A percentile compares a stretch with the other conserved stretches of the same genome.
These are phyloP conservation scores for Anableps anableps DNA, from an alignment of 2,797 vertebrate species.

Conservation along the genomic window DNA sequence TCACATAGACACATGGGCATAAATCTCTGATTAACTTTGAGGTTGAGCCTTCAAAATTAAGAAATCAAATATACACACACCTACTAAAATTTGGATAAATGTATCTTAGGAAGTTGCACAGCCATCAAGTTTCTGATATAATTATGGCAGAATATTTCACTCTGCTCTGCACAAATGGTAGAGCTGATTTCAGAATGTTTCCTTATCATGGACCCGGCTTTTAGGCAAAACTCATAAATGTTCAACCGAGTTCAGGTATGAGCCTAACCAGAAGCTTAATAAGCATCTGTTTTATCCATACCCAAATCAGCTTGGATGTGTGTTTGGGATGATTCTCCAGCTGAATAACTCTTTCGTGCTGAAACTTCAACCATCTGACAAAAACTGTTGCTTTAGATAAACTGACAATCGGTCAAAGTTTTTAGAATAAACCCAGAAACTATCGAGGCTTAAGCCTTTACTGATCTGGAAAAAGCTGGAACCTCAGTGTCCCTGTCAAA, in stretches of 20 bases:
- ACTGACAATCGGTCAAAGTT: neutral
- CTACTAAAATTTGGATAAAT: neutral
- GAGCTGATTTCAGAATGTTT: too few relatives aligned
- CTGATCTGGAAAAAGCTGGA: too few relatives aligned
- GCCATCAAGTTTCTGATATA: neutral
- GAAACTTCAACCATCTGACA: too few relatives aligned
- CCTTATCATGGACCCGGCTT: too few relatives aligned
- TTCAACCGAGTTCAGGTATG: too few relatives aligned
- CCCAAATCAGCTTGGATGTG: too few relatives aligned
- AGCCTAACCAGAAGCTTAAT: too few relatives aligned
- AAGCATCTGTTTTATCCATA: too few relatives aligned
- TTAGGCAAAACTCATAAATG: too few relatives aligned
- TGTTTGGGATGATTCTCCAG: too few relatives aligned
- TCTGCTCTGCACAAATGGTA: neutral
- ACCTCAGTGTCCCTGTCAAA: neutral
- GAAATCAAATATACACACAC: neutral
- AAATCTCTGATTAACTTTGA: neutral
- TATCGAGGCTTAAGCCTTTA: neutral
- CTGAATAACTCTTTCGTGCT: too few relatives aligned
- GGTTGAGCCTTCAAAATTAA: neutral
- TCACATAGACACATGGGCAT: neutral
- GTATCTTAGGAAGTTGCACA: neutral
- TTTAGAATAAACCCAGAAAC: neutral
- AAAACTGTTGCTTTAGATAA: neutral
- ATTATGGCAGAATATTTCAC: neutral